These are phyloP conservation scores for Egretta garzetta DNA, from an alignment of 2,113 vertebrate species.

Conservation along the genomic window DNA sequence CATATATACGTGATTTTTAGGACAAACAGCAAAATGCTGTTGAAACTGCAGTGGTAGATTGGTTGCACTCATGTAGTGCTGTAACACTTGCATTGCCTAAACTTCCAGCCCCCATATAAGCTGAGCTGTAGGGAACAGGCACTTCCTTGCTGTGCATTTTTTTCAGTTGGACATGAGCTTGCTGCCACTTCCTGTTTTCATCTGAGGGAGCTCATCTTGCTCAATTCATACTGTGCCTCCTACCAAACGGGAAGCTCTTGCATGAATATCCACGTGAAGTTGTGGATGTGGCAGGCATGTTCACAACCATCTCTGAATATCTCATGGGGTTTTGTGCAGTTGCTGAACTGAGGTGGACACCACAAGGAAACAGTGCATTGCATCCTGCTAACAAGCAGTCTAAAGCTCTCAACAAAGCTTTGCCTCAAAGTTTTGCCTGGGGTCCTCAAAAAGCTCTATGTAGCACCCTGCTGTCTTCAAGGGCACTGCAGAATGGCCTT, in stretches of 20 bases:
- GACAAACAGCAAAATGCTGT: background rate
- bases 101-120: background rate
- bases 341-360: background rate
- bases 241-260: background rate
- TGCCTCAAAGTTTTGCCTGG: background rate
- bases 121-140: background rate
- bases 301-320: background rate
- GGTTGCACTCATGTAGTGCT: background rate
- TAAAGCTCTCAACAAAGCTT: background rate
- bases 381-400: background rate
- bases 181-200: background rate
- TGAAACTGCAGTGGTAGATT: background rate
- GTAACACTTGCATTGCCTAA: background rate
- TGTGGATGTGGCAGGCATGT: background rate
- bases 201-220: background rate
- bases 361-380: background rate
- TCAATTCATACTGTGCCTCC: background rate
- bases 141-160: background rate
- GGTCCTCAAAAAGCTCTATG: background rate
- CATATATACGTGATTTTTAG: background rate
- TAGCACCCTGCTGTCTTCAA: background rate
- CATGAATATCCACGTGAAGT: rapidly evolving
- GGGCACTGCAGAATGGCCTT: background rate
- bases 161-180: background rate
- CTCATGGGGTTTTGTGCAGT: background rate